These are phyloP conservation scores for Melipona bicolor DNA, from an alignment of 2,888 invertebrate species.

Conservation along the genomic window DNA sequence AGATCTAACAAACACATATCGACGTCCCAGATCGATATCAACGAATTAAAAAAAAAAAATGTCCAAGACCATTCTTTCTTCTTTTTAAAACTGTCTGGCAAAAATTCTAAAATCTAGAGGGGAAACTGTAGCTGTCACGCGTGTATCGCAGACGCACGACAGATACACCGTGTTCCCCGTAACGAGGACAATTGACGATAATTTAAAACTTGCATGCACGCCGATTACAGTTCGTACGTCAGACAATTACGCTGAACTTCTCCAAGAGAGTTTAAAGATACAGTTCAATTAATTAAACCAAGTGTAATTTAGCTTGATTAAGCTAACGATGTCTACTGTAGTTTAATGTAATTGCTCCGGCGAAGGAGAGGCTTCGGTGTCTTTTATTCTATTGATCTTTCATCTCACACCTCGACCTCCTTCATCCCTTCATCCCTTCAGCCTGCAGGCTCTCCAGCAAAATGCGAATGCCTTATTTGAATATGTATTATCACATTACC, in stretches of 20 bases:
- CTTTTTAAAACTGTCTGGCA: too few relatives aligned
- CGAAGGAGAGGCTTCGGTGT: neutral
- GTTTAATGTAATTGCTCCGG: constrained; percentile 42
- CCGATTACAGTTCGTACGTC: neutral
- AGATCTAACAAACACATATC: too few relatives aligned
- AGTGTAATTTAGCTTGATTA: constrained; percentile 36
- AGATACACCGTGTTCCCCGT: neutral
- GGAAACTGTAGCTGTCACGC: too few relatives aligned
- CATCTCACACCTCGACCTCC: constrained; percentile 25
- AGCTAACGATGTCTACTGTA: constrained; percentile 26
- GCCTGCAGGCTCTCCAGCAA: neutral
- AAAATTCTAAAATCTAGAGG: too few relatives aligned
- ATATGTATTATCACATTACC: constrained; percentile 38
- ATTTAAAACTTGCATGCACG: neutral
- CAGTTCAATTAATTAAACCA: constrained; percentile 31
- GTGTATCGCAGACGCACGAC: too few relatives aligned
- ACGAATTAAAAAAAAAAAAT: too few relatives aligned
- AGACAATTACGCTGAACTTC: neutral
- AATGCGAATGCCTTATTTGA: constrained; percentile 43
- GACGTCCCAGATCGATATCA: too few relatives aligned
- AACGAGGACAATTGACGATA: neutral
- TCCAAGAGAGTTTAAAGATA: neutral
- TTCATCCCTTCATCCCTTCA: neutral
- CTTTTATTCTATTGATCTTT: constrained; percentile 45
- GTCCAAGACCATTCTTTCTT: too few relatives aligned